phyloP scores from a whole-genome alignment of 2,113 vertebrate genomes.

The Ceratotherium simum region DNA sequence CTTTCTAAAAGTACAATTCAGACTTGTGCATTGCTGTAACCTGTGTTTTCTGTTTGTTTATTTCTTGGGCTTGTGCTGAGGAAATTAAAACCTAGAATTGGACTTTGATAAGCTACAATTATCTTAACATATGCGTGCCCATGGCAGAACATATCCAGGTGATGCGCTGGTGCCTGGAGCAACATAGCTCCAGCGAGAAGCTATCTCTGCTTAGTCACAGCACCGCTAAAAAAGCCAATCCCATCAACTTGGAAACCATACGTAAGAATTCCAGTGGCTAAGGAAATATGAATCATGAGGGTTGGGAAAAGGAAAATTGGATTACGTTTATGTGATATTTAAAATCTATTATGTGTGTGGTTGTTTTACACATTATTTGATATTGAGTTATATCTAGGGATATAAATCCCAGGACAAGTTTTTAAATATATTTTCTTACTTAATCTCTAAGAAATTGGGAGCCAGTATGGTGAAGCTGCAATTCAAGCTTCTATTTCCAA shows the following conservation, averaged over 20 bases:
- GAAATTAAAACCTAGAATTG: constrained; percentile 60
- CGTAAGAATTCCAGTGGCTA: constrained; percentile 60
- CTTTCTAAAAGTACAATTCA: constrained; percentile 29
- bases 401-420: constrained; percentile 51
- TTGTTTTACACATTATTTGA: constrained; percentile 44
- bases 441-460: constrained; percentile 55
- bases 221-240: not conserved
- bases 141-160: not conserved
- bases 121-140: constrained; percentile 4
- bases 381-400: constrained; percentile 51
- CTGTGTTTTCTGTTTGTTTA: constrained; percentile 36
- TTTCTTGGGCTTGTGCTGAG: constrained; percentile 40
- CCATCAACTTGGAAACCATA: constrained; percentile 71
- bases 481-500: constrained; percentile 56
- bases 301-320: constrained; percentile 64
- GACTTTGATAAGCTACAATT: constrained; percentile 45
- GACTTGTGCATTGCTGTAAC: not conserved
- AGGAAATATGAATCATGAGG: constrained; percentile 73
- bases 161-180: constrained; percentile 16
- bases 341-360: constrained; percentile 47
- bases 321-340: constrained; percentile 54
- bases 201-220: constrained; percentile 68
- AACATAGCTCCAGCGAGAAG: constrained; percentile 24
- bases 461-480: not conserved
- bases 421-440: constrained; percentile 59